Base-by-base conservation (phyloP, 2,888 invertebrate genomes). In the Pristionchus japonicus region DNA sequence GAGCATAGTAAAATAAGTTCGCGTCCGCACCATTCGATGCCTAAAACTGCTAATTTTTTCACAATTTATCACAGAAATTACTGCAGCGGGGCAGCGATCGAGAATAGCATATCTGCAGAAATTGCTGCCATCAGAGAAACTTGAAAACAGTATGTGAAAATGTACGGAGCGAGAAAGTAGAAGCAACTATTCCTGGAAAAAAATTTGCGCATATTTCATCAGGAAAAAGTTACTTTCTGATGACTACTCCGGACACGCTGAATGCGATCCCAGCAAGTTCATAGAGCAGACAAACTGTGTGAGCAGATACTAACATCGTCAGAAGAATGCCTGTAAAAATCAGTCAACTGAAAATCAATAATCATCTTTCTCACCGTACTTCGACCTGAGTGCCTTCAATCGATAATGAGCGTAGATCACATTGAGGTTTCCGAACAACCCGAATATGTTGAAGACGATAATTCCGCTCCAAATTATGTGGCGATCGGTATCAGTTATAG, bases 361-460 rank as follows among this genome's bases (percentile, higher is more conserved):
- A 49, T 34, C 52, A 49, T 31, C 13, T 6, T 31, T n/a, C 31
- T n/a, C 27, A 86, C 86, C 86, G n/a, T 86, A 86, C 49, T 86
- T 86, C 23, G 70, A 70, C 23, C 70, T 67, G 1, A 86, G 70
- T 3, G 47, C 20, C n/a, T 67, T 67, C 34, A 70, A 37, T 70
- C 70, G 67, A 70, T 57, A 70, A 86, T 86, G 86, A 17, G 86
- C 86, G 70, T 70, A 86, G 70, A 86, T 70, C 23, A 86, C 70
- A 27, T 86, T 86, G 20, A 70, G 27, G 34, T 86, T 86, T 9
- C 86, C 86, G 34, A 86, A 86, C 49, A 49, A 70, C 0, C 86
- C 86, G 31, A 86, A 49, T 0, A 70, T n/a, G 17, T 67, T 67
- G 70, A 86, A 86, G 9, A 86, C 13, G 17, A 70, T n/a, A 4